Evolutionary conservation across 2,113 vertebrate genomes (phyloP).

Genomic region (Lontra canadensis): DNA sequence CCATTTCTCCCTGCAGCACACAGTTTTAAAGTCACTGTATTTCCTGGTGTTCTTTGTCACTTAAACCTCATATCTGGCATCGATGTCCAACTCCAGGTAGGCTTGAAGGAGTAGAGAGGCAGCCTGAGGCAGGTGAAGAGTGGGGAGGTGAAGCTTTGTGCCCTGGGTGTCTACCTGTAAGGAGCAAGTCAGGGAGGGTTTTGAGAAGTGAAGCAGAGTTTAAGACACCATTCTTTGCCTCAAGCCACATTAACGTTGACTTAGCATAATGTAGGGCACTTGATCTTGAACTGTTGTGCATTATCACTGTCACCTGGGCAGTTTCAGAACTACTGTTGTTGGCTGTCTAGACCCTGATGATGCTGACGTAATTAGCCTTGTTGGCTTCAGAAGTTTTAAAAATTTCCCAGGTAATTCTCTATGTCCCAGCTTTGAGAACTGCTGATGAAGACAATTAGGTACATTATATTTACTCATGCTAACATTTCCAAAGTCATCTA

Average conservation of each 20-base stretch:
- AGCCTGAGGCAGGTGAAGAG: background rate
- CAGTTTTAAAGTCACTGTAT: background rate
- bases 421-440: background rate
- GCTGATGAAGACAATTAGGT: background rate
- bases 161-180: background rate
- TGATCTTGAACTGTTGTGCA: background rate
- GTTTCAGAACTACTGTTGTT: background rate
- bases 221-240: background rate
- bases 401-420: background rate
- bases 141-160: background rate
- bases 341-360: background rate
- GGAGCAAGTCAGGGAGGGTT: background rate
- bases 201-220: background rate
- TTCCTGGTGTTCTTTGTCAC: background rate
- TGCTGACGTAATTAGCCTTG: background rate
- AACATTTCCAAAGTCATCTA: conserved; percentile 30
- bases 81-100: background rate
- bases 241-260: background rate
- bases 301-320: background rate
- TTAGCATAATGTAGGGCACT: background rate
- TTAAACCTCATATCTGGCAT: background rate
- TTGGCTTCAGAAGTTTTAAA: background rate
- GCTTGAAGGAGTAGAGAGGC: background rate
- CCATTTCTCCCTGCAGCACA: background rate
- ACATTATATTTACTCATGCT: background rate